These are phyloP conservation scores for Spermophilus dauricus DNA, from an alignment of 2,113 vertebrate genomes.

Conservation along the genomic window DNA sequence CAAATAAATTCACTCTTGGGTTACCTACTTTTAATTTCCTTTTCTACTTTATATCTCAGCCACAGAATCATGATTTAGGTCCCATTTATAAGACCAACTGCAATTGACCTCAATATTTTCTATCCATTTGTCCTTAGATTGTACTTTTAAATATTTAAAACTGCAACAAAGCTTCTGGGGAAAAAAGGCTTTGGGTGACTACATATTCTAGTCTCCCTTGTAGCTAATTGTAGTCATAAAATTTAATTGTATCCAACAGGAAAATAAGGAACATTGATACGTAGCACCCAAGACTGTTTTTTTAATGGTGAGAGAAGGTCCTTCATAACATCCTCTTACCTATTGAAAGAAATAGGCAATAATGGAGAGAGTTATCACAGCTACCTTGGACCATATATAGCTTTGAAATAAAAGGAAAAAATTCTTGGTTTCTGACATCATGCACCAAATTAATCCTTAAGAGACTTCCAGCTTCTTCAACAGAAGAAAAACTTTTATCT, in stretches of 20 bases:
- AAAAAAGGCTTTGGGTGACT: not conserved
- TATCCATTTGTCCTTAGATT: not conserved
- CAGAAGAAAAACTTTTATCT: not conserved
- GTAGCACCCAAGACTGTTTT: not conserved
- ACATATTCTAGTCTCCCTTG: not conserved
- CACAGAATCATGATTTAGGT: not conserved
- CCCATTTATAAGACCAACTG: not conserved
- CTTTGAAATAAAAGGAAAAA: not conserved
- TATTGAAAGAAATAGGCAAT: not conserved
- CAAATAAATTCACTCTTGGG: not conserved
- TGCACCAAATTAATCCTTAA: not conserved
- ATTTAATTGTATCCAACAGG: not conserved
- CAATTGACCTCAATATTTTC: not conserved
- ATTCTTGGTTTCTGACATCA: not conserved
- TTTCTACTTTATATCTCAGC: not conserved
- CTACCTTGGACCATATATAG: not conserved
- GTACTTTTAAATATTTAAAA: not conserved
- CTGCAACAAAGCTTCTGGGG: not conserved
- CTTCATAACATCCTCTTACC: not conserved
- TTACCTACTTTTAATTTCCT: not conserved
- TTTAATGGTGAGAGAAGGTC: fast-evolving
- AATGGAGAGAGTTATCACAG: not conserved
- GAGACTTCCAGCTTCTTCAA: not conserved
- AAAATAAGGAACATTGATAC: not conserved
- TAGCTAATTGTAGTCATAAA: not conserved